Evolutionary conservation across 2,888 invertebrate genomes (phyloP).

Genomic region (Tiliacea aurago): DNA sequence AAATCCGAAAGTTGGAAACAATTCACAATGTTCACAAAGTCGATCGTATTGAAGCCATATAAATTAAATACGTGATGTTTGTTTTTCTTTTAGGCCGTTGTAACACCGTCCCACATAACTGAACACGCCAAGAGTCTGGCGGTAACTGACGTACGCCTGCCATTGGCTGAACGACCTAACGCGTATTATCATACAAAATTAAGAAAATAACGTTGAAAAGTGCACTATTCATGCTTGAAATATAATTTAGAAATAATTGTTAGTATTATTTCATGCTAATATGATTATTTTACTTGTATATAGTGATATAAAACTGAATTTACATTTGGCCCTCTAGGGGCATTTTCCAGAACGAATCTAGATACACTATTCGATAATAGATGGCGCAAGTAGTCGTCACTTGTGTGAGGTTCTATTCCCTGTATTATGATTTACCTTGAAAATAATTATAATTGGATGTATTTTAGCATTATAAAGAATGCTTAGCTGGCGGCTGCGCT

Average conservation of each 20-base stretch:
- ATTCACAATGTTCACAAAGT: conserved; percentile 54
- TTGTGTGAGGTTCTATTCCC: not conserved
- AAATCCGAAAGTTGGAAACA: conserved; percentile 43
- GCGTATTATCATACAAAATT: conserved; percentile 42
- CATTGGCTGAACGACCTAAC: conserved; percentile 63
- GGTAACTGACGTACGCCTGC: conserved; percentile 77
- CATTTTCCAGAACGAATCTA: conserved; percentile 39
- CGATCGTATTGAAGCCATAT: conserved; percentile 71
- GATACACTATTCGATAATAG: conserved; percentile 60
- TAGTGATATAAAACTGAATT: not conserved
- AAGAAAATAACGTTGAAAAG: not conserved
- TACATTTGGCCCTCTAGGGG: conserved; percentile 15
- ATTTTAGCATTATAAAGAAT: conserved; percentile 2
- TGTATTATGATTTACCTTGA: conserved; percentile 8
- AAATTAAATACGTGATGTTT: conserved; percentile 69
- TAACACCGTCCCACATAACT: conserved; percentile 63
- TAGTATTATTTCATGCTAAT: not conserved
- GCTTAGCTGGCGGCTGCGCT: conserved; percentile 18
- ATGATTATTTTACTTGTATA: not conserved
- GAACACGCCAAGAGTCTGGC: conserved; percentile 78
- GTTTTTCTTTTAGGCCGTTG: conserved; percentile 71
- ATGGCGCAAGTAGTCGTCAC: conserved; percentile 47
- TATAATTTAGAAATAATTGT: not conserved
- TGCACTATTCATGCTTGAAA: not conserved
- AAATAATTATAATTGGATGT: conserved; percentile 25